Percentiles rank a stretch among this genome's conserved stretches.
These are phyloP conservation scores for Perca schrenkii DNA, from an alignment of 2,113 vertebrate species.

Conservation along the genomic window DNA sequence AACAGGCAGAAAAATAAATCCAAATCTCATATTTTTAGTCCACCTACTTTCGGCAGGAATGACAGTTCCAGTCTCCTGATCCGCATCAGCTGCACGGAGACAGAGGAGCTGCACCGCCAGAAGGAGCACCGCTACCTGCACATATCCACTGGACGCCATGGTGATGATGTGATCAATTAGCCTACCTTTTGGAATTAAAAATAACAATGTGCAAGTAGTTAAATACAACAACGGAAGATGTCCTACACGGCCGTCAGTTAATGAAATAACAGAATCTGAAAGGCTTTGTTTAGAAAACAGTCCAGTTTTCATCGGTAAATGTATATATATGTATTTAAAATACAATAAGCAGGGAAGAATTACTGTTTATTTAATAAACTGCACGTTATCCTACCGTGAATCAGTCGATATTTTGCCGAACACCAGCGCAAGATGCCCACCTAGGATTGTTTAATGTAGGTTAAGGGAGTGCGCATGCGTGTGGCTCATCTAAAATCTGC, in stretches of 20 bases:
- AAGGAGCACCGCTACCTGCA: slow-evolving; percentile 78
- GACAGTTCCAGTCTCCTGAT: slow-evolving; percentile 87
- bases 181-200: slow-evolving; percentile 15
- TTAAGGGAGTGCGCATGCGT: slow-evolving; percentile 69
- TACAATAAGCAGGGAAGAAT: neutral
- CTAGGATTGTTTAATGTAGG: slow-evolving; percentile 41
- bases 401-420: slow-evolving; percentile 54
- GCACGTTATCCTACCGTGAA: slow-evolving; percentile 55
- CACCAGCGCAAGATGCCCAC: slow-evolving; percentile 53
- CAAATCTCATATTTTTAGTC: neutral
- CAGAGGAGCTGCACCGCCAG: slow-evolving; percentile 80
- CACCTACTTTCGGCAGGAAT: slow-evolving; percentile 95
- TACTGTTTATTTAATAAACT: neutral
- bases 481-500: neutral
- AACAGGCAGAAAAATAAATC: neutral
- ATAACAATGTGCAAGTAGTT: neutral
- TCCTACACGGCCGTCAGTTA: slow-evolving; percentile 2
- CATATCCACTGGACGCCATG: slow-evolving; percentile 75
- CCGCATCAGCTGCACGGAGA: slow-evolving; percentile 74
- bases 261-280: neutral
- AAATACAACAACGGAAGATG: neutral
- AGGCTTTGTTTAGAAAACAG: slow-evolving; percentile 20
- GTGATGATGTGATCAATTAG: slow-evolving; percentile 32
- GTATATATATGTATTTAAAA: neutral
- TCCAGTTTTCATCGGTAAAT: neutral